Evolutionary conservation across 2,113 vertebrate species (phyloP), one percentile per base, ranked within the genome.

Genomic region (Daboia siamensis): DNA sequence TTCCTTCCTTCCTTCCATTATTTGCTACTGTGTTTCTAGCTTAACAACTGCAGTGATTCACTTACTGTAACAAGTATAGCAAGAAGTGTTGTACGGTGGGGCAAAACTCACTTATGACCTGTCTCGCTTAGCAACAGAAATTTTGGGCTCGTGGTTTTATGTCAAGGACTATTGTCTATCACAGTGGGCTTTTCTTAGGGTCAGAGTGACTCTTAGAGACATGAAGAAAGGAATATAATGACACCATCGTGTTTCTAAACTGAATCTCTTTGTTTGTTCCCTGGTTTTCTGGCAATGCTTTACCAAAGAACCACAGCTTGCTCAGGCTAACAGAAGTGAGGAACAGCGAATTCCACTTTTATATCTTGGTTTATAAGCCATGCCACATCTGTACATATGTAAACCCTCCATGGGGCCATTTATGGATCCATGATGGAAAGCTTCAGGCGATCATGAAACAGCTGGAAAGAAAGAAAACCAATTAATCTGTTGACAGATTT

Each of bases 401-500:
- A 94, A 95, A 93, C 93, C 4, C 86, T 93, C 69, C 90, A 87
- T 24, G 86, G 44, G 94, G 94, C 92, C 55, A 93, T 96, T 95
- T 59, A 93, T 91, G 64, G 93, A 92, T 93, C 91, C 74, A 11
- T 54, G 91, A 92, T 92, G 91, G 56, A 93, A 87, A 80, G 92
- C 64, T 95, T 94, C 92, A 96, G 96, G 92, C 93, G 69, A 93
- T 52, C 92, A 95, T 95, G 95, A 96, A 97, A 94, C 95, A 95
- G 94, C 93, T 96, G 97, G 95, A 64, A 96, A 87, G 94, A 94
- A 93, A 90, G 94, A 93, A 88, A 94, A 94, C 94, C 96, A 96
- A 97, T 97, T 97, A 97, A 96, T 97, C 94, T 96, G 94, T 95
- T 96, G 96, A 95, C 95, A 96, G 95, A 97, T 96, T 96, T 96